Evolutionary conservation across 2,888 invertebrate species (phyloP).

Genomic region (Torymus tubicola): DNA sequence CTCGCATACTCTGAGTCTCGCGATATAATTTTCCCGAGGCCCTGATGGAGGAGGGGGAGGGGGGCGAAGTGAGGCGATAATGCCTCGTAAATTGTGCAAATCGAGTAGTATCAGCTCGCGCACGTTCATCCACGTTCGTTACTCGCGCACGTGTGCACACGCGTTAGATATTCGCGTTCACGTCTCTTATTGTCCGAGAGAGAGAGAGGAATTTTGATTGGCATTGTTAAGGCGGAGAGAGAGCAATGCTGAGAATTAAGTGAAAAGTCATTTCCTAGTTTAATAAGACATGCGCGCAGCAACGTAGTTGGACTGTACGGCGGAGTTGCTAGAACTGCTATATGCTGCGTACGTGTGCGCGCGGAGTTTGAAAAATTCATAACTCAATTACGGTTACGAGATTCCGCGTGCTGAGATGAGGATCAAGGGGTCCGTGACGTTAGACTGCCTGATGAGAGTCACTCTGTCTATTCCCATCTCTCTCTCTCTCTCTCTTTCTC

Average conservation of each 20-base stretch:
- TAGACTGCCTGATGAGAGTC: too few species aligned
- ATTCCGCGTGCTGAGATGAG: slow-evolving; percentile 32
- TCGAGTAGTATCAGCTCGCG: slow-evolving; percentile 30
- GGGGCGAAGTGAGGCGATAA: slow-evolving; percentile 12
- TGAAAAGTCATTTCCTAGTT: slow-evolving; percentile 48
- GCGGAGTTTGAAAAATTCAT: slow-evolving; percentile 45
- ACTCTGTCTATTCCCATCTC: too few species aligned
- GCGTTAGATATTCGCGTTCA: not conserved
- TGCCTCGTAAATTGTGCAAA: slow-evolving; percentile 43
- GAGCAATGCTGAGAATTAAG: slow-evolving; percentile 42
- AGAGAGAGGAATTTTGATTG: slow-evolving; percentile 32
- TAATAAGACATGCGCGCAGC: slow-evolving; percentile 22
- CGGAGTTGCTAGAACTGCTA: too few species aligned
- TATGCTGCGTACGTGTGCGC: not conserved
- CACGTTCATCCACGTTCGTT: not conserved
- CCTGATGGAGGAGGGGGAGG: slow-evolving; percentile 3
- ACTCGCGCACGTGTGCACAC: not conserved
- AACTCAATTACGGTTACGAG: slow-evolving; percentile 54
- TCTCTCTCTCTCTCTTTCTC: too few species aligned
- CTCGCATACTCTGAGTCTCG: not conserved
- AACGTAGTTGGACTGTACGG: too few species aligned
- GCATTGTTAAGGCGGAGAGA: slow-evolving; percentile 37
- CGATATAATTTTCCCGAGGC: slow-evolving; percentile 22
- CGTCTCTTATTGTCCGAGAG: too few species aligned
- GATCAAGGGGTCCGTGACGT: slow-evolving; percentile 22